Evolutionary conservation across 1,140 invertebrate genomes (phyloP).

Genomic region (Choristoneura fumiferana): DNA sequence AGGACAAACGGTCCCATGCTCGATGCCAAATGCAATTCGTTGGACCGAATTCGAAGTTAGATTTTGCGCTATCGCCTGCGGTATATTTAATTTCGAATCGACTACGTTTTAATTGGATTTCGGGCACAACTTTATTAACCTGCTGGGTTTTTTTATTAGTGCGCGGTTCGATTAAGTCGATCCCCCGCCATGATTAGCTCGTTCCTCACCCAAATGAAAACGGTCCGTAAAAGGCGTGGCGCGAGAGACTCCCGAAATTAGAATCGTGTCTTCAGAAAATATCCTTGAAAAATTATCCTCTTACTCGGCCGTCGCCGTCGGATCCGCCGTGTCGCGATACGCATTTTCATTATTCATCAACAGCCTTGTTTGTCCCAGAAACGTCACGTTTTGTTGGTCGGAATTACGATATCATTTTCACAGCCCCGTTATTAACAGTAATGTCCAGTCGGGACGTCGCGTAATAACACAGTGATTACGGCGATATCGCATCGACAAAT

Average conservation of each 20-base stretch:
- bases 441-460: background rate
- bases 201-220: slow-evolving; percentile 12
- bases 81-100: background rate
- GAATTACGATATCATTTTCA: background rate
- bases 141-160: background rate
- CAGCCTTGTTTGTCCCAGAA: background rate
- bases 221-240: slow-evolving; percentile 1
- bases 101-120: slow-evolving; percentile 11
- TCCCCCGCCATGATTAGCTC: slow-evolving; percentile 3
- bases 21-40: slow-evolving; percentile 13
- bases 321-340: background rate
- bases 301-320: background rate
- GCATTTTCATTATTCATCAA: slow-evolving; percentile 2
- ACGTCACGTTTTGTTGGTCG: slow-evolving; percentile 1
- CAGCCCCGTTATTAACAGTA: background rate
- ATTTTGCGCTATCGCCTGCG: background rate
- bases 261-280: slow-evolving; percentile 13
- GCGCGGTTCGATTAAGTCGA: slow-evolving; percentile 12
- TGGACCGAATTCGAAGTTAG: background rate
- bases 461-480: slow-evolving; percentile 11
- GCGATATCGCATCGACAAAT: slow-evolving; percentile 13
- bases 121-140: slow-evolving; percentile 9
- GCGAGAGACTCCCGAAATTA: background rate
- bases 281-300: slow-evolving; percentile 11
- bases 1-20: slow-evolving; percentile 6